Percentiles rank a stretch among this genome's conserved stretches.
Conservation (phyloP, 1,140 invertebrate species). For the Aradophagus sp. region DNA sequence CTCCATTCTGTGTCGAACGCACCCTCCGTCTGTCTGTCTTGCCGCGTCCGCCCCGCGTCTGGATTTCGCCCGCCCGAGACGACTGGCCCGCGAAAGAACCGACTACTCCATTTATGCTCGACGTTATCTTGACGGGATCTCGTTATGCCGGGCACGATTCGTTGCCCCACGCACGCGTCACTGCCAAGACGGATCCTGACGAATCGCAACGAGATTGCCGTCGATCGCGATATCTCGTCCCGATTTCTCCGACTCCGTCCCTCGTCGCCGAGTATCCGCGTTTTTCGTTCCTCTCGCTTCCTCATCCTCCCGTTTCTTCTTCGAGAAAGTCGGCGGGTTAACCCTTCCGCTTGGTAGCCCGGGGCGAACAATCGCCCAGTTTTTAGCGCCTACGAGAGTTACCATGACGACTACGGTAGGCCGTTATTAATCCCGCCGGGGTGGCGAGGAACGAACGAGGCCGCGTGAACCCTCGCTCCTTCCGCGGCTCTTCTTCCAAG, state of each 20-base stretch:
- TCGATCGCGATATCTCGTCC: not conserved
- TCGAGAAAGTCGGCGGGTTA: too few relatives aligned
- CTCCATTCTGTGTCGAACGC: slow-evolving; percentile 60
- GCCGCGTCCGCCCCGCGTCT: slow-evolving; percentile 37
- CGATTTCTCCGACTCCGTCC: not conserved
- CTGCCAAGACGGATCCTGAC: slow-evolving; percentile 34
- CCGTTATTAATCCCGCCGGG: slow-evolving; percentile 65
- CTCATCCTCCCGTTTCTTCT: too few relatives aligned
- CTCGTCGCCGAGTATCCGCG: too few relatives aligned
- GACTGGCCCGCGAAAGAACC: slow-evolving; percentile 50
- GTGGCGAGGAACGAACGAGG: slow-evolving; percentile 56
- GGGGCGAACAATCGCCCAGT: slow-evolving; percentile 53
- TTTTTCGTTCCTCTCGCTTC: not conserved
- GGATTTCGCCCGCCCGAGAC: slow-evolving; percentile 36
- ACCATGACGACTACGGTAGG: slow-evolving; percentile 63
- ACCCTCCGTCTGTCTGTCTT: slow-evolving; percentile 38
- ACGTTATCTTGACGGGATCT: slow-evolving; percentile 71
- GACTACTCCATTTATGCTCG: slow-evolving; percentile 63
- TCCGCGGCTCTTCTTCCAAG: slow-evolving; percentile 23
- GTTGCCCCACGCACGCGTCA: slow-evolving; percentile 36
- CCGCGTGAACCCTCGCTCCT: slow-evolving; percentile 28
- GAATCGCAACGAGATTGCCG: slow-evolving; percentile 27
- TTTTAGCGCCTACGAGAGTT: slow-evolving; percentile 60
- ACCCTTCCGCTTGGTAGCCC: slow-evolving; percentile 54
- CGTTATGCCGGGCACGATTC: slow-evolving; percentile 71